These are phyloP conservation scores for Eubucco bourcierii DNA, from an alignment of 2,113 vertebrate genomes.

Conservation along the genomic window DNA sequence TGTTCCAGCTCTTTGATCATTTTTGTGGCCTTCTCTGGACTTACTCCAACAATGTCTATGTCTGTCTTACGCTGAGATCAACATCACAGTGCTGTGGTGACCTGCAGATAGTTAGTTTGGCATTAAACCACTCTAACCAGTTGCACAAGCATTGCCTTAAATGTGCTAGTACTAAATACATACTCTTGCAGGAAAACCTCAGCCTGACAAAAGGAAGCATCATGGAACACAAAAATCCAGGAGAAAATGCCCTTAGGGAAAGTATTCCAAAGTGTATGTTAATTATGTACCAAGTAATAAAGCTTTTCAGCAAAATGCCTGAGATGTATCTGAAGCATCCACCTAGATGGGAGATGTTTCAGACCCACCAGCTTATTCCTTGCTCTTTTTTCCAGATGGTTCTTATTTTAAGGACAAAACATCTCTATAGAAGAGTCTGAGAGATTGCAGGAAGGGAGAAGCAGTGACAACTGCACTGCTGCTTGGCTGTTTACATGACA, in stretches of 20 bases:
- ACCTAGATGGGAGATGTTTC: not conserved
- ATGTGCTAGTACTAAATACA: not conserved
- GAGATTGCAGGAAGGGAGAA: not conserved
- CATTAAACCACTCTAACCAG: not conserved
- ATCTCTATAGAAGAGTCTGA: not conserved
- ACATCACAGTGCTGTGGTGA: no score
- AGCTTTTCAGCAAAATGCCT: not conserved
- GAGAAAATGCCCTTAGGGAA: not conserved
- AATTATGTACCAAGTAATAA: not conserved
- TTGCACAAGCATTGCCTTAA: not conserved
- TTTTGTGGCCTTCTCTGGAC: no score
- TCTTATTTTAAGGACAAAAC: not conserved
- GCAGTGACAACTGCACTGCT: not conserved
- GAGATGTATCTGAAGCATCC: not conserved
- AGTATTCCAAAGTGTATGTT: not conserved
- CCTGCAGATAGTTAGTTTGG: not conserved
- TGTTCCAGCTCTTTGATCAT: no score
- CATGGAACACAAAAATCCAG: not conserved
- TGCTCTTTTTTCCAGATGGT: not conserved
- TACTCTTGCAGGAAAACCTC: not conserved
- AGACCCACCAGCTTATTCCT: not conserved
- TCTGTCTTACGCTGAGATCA: not conserved
- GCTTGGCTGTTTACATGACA: not conserved
- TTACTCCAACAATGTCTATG: not conserved
- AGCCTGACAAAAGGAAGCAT: not conserved